These are phyloP conservation scores for Uloborus plumipes DNA, from an alignment of 2,888 invertebrate species.

Conservation along the genomic window DNA sequence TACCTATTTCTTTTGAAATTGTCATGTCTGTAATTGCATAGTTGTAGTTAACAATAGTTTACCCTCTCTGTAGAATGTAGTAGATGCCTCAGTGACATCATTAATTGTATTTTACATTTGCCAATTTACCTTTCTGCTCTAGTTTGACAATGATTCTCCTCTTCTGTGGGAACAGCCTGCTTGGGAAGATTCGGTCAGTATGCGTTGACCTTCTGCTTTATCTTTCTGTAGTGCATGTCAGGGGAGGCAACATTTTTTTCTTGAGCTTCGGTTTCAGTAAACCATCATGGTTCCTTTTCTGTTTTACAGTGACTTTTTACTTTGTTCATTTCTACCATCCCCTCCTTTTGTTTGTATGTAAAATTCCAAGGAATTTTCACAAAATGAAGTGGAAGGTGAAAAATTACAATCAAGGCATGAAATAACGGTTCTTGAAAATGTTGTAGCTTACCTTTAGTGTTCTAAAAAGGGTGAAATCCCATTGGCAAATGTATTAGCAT, in stretches of 20 bases:
- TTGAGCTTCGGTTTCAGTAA: not conserved
- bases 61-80: conserved; percentile 8
- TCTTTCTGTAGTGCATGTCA: conserved; percentile 43
- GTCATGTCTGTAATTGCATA: not conserved
- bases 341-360: not conserved
- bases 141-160: conserved; percentile 65
- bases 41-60: not conserved
- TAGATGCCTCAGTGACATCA: not conserved
- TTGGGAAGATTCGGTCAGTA: conserved; percentile 65
- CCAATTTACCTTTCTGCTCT: conserved; percentile 50
- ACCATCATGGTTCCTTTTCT: not conserved
- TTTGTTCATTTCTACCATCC: not conserved
- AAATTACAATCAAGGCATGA: no score
- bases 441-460: no score
- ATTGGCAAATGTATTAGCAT: no score
- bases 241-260: conserved; percentile 34
- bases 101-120: conserved; percentile 5
- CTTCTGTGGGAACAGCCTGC: conserved; percentile 65
- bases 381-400: no score
- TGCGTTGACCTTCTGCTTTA: conserved; percentile 19
- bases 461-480: no score
- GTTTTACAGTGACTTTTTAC: not conserved
- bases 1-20: no score
- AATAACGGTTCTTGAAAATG: no score
- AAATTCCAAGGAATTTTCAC: no score